These are phyloP conservation scores for Scotopteryx bipunctaria DNA, from an alignment of 2,888 invertebrate genomes.

Conservation along the genomic window DNA sequence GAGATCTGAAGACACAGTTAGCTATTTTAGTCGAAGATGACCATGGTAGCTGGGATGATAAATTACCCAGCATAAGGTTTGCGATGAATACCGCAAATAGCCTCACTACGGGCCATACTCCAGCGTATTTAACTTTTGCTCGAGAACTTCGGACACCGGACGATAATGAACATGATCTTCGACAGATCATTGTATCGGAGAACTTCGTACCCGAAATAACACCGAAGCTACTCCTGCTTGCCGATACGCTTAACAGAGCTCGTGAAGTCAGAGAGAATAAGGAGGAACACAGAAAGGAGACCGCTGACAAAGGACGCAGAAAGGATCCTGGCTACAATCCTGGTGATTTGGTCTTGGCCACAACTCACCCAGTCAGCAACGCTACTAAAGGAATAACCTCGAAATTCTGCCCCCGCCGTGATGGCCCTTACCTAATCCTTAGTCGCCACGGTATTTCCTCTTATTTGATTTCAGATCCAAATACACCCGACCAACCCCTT, in stretches of 20 bases:
- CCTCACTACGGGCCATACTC: conserved; percentile 41
- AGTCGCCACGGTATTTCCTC: conserved; percentile 1
- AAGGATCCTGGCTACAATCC: conserved; percentile 14
- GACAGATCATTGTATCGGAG: conserved; percentile 13
- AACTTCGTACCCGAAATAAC: conserved; percentile 27
- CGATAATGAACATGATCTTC: conserved; percentile 11
- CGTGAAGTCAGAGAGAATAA: conserved; percentile 28
- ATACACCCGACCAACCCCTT: conserved; percentile 4
- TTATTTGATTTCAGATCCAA: conserved; percentile 9
- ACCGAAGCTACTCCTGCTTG: conserved; percentile 16
- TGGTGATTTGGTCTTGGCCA: conserved; percentile 12
- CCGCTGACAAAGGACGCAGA: conserved; percentile 16
- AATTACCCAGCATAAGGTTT: conserved; percentile 18
- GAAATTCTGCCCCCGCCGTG: conserved; percentile 23
- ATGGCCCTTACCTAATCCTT: conserved; percentile 11
- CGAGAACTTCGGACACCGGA: conserved; percentile 15
- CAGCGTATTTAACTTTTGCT: conserved; percentile 52
- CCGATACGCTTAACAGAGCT: conserved; percentile 12
- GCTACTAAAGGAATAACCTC: neutral
- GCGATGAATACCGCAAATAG: conserved; percentile 16
- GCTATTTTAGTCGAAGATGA: conserved; percentile 25
- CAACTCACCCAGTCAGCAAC: conserved; percentile 2
- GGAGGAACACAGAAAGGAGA: conserved; percentile 27
- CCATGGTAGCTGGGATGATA: conserved; percentile 18
- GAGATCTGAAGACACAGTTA: conserved; percentile 18